Base-by-base conservation (phyloP, 2,797 vertebrate species). In the Microhierax caerulescens region DNA sequence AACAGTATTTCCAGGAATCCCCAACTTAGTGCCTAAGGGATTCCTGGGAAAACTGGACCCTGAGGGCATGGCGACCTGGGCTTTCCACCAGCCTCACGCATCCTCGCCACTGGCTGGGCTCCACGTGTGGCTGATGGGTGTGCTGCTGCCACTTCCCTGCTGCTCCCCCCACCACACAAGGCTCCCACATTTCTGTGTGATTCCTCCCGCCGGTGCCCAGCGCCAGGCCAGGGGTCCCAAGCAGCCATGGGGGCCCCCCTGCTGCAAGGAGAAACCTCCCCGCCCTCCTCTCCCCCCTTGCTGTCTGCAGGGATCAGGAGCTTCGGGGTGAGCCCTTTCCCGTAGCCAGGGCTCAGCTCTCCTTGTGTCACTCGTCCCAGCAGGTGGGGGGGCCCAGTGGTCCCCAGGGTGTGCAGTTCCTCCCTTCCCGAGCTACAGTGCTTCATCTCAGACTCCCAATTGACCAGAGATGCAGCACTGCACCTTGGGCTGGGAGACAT, bases 1-100 rank as follows among this genome's bases (percentile, higher is more conserved):
- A 99, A 99, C 99, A 99, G 99, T 99, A 99, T 99, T 99, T 99
- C 99, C 99, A 99, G 99, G 99, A 99, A 99, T 99, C 99, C 99
- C 99, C 99, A 97, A 98, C 95, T 97, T 97, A 99, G 97, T 94
- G 98, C 98, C 98, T 97, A 99, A 99, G 99, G 99, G 99, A 99
- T 99, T 99, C 99, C 99, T 99, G 99, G 99, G 99, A 99, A 99
- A 99, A 99, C 99, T 99, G 99, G 99, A 99, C 99, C 99, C 98
- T 98, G 99, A 99, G 99, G 99, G 98, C 98, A 98, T 98, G 98
- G 99, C 99, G 41, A 9, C 21, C 48, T 2, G 1, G 67, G 67
- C 83, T 74, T 28, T 14, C 65, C 1, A 18, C 79, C 82, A 64
- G 82, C 81, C 83, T 63, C 0, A 2, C 1, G 6, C 0, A 1